Percentiles rank a stretch among this genome's conserved stretches.
Evolutionary conservation across 2,888 invertebrate species (phyloP).

Genomic region (Tolmerus cingulatus): DNA sequence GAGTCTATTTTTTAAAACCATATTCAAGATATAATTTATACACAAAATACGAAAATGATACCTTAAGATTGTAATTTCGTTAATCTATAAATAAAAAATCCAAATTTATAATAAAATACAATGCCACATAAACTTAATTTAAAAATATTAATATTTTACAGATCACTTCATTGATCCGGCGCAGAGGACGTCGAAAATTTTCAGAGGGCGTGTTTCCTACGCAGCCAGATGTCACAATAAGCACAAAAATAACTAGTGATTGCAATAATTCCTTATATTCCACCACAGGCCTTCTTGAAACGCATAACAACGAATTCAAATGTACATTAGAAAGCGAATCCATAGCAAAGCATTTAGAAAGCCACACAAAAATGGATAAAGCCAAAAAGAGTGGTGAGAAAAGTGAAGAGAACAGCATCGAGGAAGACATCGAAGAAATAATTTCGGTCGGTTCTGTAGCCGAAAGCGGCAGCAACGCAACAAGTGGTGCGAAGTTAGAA

Average conservation of each 20-base stretch:
- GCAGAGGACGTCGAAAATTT: conserved; percentile 55
- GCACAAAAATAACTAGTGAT: neutral
- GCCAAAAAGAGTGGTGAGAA: conserved; percentile 16
- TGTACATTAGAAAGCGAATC: neutral
- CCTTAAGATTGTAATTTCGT: no score
- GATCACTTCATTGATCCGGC: conserved; percentile 61
- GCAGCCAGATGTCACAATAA: neutral
- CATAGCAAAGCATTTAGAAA: neutral
- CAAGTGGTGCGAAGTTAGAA: conserved; percentile 40
- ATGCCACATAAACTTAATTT: neutral
- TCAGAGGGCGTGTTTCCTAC: neutral
- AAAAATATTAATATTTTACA: conserved; percentile 42
- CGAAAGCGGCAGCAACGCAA: conserved; percentile 47
- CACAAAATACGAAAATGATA: no score
- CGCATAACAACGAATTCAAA: neutral
- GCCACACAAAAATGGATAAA: conserved; percentile 34
- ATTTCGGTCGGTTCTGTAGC: conserved; percentile 50
- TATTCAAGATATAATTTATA: no score
- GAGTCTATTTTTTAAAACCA: no score
- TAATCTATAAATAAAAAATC: neutral
- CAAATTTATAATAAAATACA: neutral
- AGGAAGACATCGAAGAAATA: conserved; percentile 62
- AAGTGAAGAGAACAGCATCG: conserved; percentile 57
- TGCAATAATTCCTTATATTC: neutral
- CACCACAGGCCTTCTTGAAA: neutral